Evolutionary conservation across 2,113 vertebrate species (phyloP).

Genomic region (Etia nguti): DNA sequence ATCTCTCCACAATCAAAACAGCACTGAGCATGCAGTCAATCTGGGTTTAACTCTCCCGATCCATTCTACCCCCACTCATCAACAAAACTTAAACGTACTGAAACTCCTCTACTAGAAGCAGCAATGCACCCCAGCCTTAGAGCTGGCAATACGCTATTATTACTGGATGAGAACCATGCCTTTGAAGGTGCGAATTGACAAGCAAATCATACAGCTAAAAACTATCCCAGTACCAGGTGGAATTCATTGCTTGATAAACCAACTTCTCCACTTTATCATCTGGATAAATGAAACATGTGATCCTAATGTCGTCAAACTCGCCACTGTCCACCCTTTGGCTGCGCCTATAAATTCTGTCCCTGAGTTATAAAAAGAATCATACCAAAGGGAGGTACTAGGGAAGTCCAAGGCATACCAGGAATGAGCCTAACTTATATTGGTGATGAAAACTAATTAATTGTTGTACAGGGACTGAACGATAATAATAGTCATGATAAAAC

Average conservation of each 20-base stretch:
- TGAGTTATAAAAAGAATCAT: neutral
- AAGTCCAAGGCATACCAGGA: neutral
- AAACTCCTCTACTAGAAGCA: neutral
- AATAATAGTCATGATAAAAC: neutral
- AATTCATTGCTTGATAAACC: neutral
- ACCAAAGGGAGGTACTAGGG: neutral
- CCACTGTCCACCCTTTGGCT: neutral
- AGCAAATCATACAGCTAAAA: neutral
- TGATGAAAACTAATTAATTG: neutral
- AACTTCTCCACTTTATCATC: neutral
- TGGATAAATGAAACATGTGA: neutral
- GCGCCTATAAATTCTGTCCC: neutral
- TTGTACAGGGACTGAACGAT: neutral
- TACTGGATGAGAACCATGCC: neutral
- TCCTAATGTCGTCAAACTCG: neutral
- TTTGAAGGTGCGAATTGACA: neutral
- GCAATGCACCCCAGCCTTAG: neutral
- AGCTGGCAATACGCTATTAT: neutral
- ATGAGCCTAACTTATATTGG: neutral
- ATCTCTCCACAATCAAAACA: conserved; percentile 53
- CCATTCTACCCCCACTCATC: neutral
- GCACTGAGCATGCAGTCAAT: neutral
- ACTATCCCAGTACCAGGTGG: neutral
- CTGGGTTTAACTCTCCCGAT: neutral
- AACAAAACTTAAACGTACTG: neutral